Evolutionary conservation across 1,140 invertebrate species (phyloP).

Genomic region (Heliconius congener): DNA sequence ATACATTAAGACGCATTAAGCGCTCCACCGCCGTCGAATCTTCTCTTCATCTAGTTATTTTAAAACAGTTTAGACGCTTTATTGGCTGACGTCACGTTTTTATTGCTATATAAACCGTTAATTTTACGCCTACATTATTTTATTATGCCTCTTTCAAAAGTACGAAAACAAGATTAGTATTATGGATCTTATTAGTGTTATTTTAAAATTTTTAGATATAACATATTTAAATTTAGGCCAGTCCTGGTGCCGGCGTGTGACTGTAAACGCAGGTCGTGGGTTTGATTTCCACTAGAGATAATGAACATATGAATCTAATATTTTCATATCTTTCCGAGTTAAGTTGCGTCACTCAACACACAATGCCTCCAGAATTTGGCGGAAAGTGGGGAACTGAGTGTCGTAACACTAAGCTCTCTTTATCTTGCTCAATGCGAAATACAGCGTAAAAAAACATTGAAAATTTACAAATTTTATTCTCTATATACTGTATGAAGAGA

Average conservation of each 20-base stretch:
- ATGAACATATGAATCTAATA: too few species aligned
- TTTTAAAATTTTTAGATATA: too few species aligned
- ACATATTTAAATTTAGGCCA: too few species aligned
- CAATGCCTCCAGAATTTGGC: too few species aligned
- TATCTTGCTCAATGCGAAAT: too few species aligned
- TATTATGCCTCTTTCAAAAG: constrained; percentile 60
- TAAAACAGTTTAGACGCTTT: constrained; percentile 73
- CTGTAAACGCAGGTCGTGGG: too few species aligned
- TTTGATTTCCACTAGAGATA: too few species aligned
- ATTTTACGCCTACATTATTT: constrained; percentile 67
- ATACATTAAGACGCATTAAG: constrained; percentile 79
- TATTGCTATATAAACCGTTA: constrained; percentile 69
- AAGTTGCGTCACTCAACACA: too few species aligned
- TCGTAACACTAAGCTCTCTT: too few species aligned
- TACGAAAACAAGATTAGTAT: constrained; percentile 56
- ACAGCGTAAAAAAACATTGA: not conserved
- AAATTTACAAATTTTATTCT: not conserved
- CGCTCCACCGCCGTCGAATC: constrained; percentile 59
- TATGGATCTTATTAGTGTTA: constrained; percentile 49
- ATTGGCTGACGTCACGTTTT: constrained; percentile 72
- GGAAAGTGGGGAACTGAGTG: too few species aligned
- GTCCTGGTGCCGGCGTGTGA: too few species aligned
- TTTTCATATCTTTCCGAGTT: too few species aligned
- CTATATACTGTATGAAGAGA: not conserved
- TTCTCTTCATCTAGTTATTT: constrained; percentile 79